phyloP scores from a whole-genome alignment of 2,113 vertebrate species.

The Syngnathoides biaculeatus region DNA sequence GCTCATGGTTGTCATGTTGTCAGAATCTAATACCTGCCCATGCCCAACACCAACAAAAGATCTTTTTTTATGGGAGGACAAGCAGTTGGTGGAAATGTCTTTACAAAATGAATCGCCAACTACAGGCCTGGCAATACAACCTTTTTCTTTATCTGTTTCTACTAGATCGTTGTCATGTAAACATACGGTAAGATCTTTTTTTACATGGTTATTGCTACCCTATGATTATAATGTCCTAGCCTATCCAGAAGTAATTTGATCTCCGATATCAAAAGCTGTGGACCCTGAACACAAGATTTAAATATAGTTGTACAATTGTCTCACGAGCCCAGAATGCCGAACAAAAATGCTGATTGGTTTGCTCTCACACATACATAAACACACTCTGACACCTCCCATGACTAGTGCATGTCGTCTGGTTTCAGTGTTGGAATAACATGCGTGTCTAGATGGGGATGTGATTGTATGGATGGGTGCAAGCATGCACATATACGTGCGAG shows the following conservation, averaged over 20 bases:
- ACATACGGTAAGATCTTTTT: background rate
- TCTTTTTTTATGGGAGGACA: background rate
- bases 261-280: background rate
- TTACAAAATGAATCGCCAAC: background rate
- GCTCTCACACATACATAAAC: slow-evolving; percentile 17
- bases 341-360: slow-evolving; percentile 18
- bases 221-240: too few relatives aligned
- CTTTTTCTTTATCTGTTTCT: background rate
- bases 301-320: background rate
- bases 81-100: background rate
- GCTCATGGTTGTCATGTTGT: too few relatives aligned
- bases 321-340: background rate
- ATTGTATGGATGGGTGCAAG: slow-evolving; percentile 41
- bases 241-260: too few relatives aligned
- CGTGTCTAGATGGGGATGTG: slow-evolving; percentile 26
- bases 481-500: slow-evolving; percentile 38
- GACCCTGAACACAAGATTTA: background rate
- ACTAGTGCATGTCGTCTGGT: slow-evolving; percentile 49
- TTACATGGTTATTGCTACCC: background rate
- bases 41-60: too few relatives aligned
- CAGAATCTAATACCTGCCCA: too few relatives aligned
- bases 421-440: slow-evolving; percentile 37
- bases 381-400: slow-evolving; percentile 26
- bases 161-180: background rate
- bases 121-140: background rate